Evolutionary conservation across 2,113 vertebrate genomes (phyloP), one percentile per base, ranked within the genome.

Genomic region (Seriola aureovittata): DNA sequence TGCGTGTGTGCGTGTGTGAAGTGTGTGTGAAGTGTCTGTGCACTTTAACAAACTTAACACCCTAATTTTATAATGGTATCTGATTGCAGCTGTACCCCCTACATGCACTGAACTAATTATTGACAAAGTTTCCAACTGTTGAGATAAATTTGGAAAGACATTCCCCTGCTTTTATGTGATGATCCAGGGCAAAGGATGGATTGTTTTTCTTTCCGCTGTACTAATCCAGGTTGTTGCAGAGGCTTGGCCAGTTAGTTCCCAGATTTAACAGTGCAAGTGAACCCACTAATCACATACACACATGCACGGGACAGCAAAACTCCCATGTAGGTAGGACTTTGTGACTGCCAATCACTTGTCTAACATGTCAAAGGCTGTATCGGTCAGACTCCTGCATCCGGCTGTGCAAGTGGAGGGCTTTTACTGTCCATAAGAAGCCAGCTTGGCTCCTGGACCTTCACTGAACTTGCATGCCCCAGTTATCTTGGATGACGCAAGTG

Each of bases 401-500:
- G 75, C 55, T 80, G 60, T 64, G 55, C 48, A 21, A 42, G 0
- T 40, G 16, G 5, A 70, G 44, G 23, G 21, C 10, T 75, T 57
- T 68, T 5, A 64, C 55, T 57, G 10, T 38, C 8, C 11, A 23
- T 0, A 75, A 57, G 50, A 64, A 70, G 74, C 70, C 66, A 19
- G 76, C 32, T 70, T 75, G 71, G 60, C 66, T 88, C 58, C 14
- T 52, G 66, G 70, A 80, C 82, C 68, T 34, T 57, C 29, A 6
- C 58, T 76, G 83, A 89, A 88, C 81, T 84, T 65, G 57, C 78
- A 73, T 81, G 77, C 71, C 81, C 66, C 66, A 78, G 78, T 85
- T 89, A 85, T 88, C 79, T 79, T 79, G 81, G 64, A 85, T 93
- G 90, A 93, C 78, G 89, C 76, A 90, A 88, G 88, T 74, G 65